Evolutionary conservation across 2,888 invertebrate genomes (phyloP).

Genomic region (Limnephilus marmoratus): DNA sequence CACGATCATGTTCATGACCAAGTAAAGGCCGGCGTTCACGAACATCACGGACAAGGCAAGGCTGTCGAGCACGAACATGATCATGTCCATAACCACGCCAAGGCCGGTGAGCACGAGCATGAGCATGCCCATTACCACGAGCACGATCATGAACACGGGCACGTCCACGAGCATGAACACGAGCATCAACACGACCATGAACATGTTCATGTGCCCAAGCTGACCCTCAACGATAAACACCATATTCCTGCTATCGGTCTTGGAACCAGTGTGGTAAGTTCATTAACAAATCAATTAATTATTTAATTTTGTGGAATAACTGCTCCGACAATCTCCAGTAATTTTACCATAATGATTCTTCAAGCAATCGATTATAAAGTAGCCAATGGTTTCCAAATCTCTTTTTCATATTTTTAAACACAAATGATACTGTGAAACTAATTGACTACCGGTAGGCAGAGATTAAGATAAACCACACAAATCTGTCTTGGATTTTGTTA

Average conservation of each 20-base stretch:
- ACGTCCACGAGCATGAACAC: too few species aligned
- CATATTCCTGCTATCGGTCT: constrained; percentile 74
- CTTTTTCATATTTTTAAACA: too few species aligned
- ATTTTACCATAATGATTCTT: too few species aligned
- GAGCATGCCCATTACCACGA: background rate
- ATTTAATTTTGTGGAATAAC: too few species aligned
- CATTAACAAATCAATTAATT: background rate
- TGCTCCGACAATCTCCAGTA: too few species aligned
- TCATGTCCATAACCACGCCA: background rate
- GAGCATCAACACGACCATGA: background rate
- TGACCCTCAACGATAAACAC: constrained; percentile 73
- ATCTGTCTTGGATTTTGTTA: too few species aligned
- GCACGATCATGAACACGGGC: background rate
- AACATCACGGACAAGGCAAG: background rate
- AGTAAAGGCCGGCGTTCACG: background rate
- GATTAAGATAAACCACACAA: too few species aligned
- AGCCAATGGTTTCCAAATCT: too few species aligned
- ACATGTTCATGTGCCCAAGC: constrained; percentile 3
- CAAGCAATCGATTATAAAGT: too few species aligned
- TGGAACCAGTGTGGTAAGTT: constrained; percentile 73
- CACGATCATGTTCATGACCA: background rate
- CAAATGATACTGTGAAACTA: too few species aligned
- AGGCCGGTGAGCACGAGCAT: background rate
- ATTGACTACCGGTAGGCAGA: too few species aligned
- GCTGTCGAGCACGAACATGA: background rate